Conservation (phyloP, 1,140 invertebrate species). For the Pemphigus obesinymphae region DNA sequence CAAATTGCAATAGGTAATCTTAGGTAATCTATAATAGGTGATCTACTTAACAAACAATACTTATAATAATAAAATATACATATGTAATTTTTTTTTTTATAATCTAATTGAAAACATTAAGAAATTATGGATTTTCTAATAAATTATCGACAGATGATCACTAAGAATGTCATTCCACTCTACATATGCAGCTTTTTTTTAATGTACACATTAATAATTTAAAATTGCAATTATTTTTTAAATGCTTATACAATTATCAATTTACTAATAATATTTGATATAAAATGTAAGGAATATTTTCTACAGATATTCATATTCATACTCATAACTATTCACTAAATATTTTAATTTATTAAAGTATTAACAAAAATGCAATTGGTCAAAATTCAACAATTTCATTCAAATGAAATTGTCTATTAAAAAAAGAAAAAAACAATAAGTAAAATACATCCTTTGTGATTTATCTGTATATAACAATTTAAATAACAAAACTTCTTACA, state of each 20-base stretch:
- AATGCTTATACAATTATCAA: not conserved
- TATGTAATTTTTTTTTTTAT: not conserved
- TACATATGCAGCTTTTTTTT: not conserved
- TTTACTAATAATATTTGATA: not conserved
- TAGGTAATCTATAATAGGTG: not conserved
- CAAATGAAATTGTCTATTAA: not conserved
- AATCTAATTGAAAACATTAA: not conserved
- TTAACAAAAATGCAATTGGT: not conserved
- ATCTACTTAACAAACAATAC: not conserved
- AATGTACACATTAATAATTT: not conserved
- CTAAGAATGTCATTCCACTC: not conserved
- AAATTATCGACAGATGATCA: not conserved
- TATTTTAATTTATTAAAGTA: no score
- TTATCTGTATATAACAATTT: not conserved
- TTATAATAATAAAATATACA: slow-evolving; percentile 1
- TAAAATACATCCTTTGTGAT: not conserved
- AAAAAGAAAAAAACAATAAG: not conserved
- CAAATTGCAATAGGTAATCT: slow-evolving; percentile 3
- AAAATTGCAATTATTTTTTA: not conserved
- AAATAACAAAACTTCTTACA: not conserved
- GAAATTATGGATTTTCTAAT: not conserved
- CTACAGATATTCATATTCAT: no score
- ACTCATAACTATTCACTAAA: not conserved
- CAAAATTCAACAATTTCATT: not conserved
- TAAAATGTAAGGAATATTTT: not conserved